Percentiles rank a stretch among this genome's conserved stretches.
Conservation (phyloP, 2,888 invertebrate genomes). For the Mimas tiliae region DNA sequence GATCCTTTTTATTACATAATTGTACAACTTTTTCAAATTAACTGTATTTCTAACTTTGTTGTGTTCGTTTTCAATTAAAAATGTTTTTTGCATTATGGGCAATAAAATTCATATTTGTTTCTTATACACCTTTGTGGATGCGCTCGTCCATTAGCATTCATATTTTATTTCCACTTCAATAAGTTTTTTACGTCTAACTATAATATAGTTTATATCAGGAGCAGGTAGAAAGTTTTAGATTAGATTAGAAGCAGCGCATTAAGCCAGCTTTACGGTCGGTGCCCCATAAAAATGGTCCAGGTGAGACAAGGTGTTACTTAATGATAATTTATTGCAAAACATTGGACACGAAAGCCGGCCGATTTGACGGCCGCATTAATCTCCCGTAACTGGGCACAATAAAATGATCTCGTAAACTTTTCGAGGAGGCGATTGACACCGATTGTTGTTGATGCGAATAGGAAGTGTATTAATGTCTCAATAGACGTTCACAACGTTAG, state of each 20-base stretch:
- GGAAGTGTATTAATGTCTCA: constrained; percentile 70
- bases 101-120: constrained; percentile 62
- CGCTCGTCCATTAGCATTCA: constrained; percentile 55
- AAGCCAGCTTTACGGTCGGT: constrained; percentile 66
- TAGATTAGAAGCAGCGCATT: constrained; percentile 67
- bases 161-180: constrained; percentile 51
- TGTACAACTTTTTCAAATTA: constrained; percentile 59
- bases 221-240: constrained; percentile 76
- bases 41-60: constrained; percentile 57
- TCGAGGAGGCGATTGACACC: constrained; percentile 38
- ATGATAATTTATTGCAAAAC: constrained; percentile 81
- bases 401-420: constrained; percentile 44
- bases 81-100: constrained; percentile 47
- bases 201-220: constrained; percentile 63
- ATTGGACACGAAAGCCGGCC: constrained; percentile 59
- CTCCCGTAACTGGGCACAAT: constrained; percentile 70
- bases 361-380: constrained; percentile 76
- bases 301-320: constrained; percentile 78
- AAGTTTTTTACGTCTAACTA: constrained; percentile 51
- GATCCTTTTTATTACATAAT: constrained; percentile 73
- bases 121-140: constrained; percentile 49
- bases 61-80: constrained; percentile 56
- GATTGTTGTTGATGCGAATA: constrained; percentile 56
- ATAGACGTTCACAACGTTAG: constrained; percentile 71
- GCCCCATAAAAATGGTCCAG: constrained; percentile 65